Base-by-base conservation (phyloP, 2,888 invertebrate genomes). In the Trilocha varians region DNA sequence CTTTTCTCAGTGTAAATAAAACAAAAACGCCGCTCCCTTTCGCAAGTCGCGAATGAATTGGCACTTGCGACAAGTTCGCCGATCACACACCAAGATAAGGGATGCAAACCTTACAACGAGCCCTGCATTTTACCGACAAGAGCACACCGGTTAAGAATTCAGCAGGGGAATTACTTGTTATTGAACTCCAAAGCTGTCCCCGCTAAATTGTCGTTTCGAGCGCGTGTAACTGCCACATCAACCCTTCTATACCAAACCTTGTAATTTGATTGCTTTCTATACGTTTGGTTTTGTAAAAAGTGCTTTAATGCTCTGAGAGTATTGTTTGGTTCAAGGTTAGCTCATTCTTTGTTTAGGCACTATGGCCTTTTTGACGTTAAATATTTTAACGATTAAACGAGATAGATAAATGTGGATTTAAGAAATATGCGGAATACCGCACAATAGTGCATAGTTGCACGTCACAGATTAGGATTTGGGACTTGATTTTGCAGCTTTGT, bases 41-140 rank as follows among this genome's bases (percentile, higher is more conserved):
- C 25, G 14, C 11, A 5, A 14, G 13, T 3, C 14, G 6, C 9
- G 9, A 38, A 25, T 38, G 14, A 25, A 25, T 17, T 13, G 14
- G 32, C 14, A n/a, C 5, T 32, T 25, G 13, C 25, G 14, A 9
- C 25, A 25, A 9, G 18, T 17, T 38, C n/a, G n/a, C 32, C 13
- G 38, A 38, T 38, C 38, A 25, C 38, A 25, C 32, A 38, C 18
- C 18, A 14, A 25, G 38, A 38, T 38, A 38, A 25, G 25, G 14
- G 13, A 25, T 38, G 18, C 14, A 17, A 38, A 38, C 11, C 32
- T 25, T 11, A 8, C 38, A 9, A 25, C 6, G 8, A 38, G 13
- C 38, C 38, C 14, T 38, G 25, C 25, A 13, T n/a, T 25, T 8
- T 38, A 6, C 38, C 38, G 38, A 25, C 13, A 14, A 32, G 38